Evolutionary conservation across 2,113 vertebrate genomes (phyloP).

Genomic region (Suricata suricatta): DNA sequence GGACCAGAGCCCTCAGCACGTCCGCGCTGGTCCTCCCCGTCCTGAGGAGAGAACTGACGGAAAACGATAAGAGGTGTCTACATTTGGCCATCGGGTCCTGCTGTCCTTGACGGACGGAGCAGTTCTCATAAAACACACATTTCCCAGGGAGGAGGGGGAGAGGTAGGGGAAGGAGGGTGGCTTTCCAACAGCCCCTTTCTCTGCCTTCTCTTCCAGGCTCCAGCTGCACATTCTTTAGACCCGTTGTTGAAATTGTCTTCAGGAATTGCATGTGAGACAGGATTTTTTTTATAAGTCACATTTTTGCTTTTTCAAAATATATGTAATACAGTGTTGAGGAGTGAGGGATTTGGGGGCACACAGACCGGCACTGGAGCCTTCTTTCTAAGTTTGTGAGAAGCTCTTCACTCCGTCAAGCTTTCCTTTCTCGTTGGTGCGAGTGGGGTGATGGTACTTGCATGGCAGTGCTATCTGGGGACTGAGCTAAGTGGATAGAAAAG

Average conservation of each 20-base stretch:
- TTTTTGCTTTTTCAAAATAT: slow-evolving; percentile 15
- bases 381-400: background rate
- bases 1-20: background rate
- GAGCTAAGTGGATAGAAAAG: background rate
- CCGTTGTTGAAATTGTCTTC: background rate
- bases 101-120: slow-evolving; percentile 36
- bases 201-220: background rate
- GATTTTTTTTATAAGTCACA: background rate
- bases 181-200: background rate
- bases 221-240: background rate
- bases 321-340: background rate
- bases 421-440: background rate
- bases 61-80: slow-evolving; percentile 49
- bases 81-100: background rate
- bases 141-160: background rate
- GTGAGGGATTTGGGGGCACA: background rate
- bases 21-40: background rate
- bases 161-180: background rate
- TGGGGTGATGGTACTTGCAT: background rate
- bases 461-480: background rate
- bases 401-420: background rate
- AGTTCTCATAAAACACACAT: background rate
- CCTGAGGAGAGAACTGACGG: slow-evolving; percentile 1
- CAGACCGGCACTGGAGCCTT: background rate
- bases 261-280: background rate